Evolutionary conservation across 2,797 vertebrate genomes (phyloP).

Genomic region (Bradypodion ventrale): DNA sequence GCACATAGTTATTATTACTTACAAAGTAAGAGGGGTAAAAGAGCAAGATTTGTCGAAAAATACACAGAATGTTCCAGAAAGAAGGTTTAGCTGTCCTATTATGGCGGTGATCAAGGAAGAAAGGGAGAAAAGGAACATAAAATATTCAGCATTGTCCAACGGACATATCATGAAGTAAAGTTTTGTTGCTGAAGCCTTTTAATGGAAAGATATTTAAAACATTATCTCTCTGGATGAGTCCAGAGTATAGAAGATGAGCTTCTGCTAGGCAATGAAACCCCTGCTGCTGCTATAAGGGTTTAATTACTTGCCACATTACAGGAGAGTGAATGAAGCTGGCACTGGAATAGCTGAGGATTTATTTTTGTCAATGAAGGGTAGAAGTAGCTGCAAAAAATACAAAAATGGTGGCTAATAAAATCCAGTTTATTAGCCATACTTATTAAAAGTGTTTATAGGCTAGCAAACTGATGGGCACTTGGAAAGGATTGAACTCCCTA

Average conservation of each 20-base stretch:
- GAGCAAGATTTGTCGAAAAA: neutral
- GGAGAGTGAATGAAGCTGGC: constrained; percentile 50
- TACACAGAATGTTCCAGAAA: neutral
- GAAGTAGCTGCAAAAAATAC: constrained; percentile 51
- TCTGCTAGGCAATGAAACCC: constrained; percentile 49
- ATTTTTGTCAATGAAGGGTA: constrained; percentile 57
- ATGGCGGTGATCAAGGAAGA: neutral
- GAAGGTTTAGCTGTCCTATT: neutral
- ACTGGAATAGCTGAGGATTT: constrained; percentile 50
- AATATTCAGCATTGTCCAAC: neutral
- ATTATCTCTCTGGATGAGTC: constrained; percentile 42
- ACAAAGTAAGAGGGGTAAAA: neutral
- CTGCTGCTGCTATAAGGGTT: constrained; percentile 45
- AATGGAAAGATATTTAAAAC: constrained; percentile 41
- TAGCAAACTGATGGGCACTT: constrained; percentile 48
- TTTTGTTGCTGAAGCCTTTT: constrained; percentile 38
- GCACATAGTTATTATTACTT: too few species aligned
- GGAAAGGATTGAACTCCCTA: constrained; percentile 47
- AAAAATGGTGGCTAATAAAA: constrained; percentile 59
- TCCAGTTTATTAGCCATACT: constrained; percentile 56
- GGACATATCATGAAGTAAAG: constrained; percentile 29
- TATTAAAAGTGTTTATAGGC: constrained; percentile 58
- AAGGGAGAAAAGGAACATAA: neutral
- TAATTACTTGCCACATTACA: constrained; percentile 59
- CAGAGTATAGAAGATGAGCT: constrained; percentile 28